Evolutionary conservation across 2,113 vertebrate genomes (phyloP).

Genomic region (Myotis brandtii): DNA sequence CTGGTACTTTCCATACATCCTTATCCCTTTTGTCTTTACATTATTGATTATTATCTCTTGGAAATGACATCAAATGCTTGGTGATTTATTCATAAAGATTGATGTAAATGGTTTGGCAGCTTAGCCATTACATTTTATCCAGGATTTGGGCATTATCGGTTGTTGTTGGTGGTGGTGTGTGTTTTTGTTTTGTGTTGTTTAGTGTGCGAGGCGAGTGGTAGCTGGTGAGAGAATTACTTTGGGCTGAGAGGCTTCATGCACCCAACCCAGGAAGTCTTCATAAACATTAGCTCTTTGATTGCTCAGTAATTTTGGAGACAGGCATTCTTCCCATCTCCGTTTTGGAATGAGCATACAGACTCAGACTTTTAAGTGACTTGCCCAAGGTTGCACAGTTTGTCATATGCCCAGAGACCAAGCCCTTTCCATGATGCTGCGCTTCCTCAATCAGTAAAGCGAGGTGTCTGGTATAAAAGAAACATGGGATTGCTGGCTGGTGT

Average conservation of each 20-base stretch:
- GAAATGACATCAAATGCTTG: slow-evolving; percentile 13
- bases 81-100: neutral
- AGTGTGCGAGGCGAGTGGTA: neutral
- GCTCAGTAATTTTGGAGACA: neutral
- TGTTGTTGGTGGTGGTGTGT: too few relatives aligned
- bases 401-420: neutral
- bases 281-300: neutral
- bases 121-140: neutral
- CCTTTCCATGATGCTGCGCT: neutral
- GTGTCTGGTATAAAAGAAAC: neutral
- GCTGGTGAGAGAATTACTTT: neutral
- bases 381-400: neutral
- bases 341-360: neutral
- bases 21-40: neutral
- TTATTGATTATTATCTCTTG: neutral
- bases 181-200: too few relatives aligned
- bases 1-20: slow-evolving; percentile 44
- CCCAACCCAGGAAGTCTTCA: neutral
- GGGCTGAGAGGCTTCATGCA: rapidly evolving
- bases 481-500: neutral
- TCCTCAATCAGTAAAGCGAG: rapidly evolving
- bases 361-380: neutral
- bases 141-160: neutral
- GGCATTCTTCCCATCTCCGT: neutral
- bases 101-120: neutral